Percentiles rank a stretch among this genome's conserved stretches.
phyloP scores from a whole-genome alignment of 2,797 vertebrate genomes.

The Acanthopagrus latus region DNA sequence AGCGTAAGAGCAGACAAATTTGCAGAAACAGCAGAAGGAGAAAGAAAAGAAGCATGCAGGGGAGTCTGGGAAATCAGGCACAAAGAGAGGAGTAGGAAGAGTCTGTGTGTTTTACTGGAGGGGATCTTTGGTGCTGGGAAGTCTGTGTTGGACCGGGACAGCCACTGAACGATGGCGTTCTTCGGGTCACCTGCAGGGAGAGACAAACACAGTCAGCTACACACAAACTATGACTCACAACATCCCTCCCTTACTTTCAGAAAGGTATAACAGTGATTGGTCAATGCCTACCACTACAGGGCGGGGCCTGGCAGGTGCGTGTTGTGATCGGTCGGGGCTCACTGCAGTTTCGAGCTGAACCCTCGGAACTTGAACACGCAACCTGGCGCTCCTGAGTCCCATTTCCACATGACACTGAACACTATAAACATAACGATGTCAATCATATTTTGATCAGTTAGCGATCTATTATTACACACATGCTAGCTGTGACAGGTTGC shows the following conservation, averaged over 20 bases:
- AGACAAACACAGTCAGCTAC: conserved; percentile 23
- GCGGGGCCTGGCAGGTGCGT: conserved; percentile 85
- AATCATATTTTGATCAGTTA: conserved; percentile 4
- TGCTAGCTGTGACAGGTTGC: neutral
- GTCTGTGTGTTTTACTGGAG: conserved; percentile 90
- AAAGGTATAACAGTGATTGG: neutral
- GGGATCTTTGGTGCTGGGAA: conserved; percentile 89
- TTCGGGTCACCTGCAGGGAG: conserved; percentile 87
- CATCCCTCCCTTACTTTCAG: neutral
- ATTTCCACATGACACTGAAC: conserved; percentile 91
- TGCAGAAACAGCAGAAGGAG: neutral
- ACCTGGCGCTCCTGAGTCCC: conserved; percentile 94
- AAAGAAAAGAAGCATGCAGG: conserved; percentile 67
- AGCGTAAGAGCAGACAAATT: neutral
- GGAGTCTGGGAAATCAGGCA: neutral
- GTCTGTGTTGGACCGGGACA: conserved; percentile 90
- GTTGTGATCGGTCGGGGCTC: conserved; percentile 84
- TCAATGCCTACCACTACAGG: conserved; percentile 87
- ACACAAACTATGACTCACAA: neutral
- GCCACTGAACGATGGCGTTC: conserved; percentile 93
- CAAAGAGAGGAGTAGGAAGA: conserved; percentile 81
- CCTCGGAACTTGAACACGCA: conserved; percentile 88
- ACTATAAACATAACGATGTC: conserved; percentile 80
- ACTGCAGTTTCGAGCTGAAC: conserved; percentile 85
- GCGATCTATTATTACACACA: neutral